Base-by-base conservation (phyloP, 2,888 invertebrate species). In the Agrochola lota region DNA sequence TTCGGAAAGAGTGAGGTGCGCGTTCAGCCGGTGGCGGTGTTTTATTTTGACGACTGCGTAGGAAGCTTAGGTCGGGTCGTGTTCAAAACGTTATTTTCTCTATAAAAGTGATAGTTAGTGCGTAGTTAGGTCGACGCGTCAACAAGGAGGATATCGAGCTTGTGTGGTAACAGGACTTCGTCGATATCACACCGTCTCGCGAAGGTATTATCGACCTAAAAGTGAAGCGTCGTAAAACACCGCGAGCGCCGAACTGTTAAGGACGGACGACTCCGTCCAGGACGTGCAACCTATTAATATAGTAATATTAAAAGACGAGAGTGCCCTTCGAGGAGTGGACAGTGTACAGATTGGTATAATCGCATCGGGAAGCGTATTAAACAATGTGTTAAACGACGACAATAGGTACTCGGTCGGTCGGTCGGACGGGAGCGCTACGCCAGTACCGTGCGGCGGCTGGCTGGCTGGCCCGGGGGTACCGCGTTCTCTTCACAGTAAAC, bases 41-140 rank as follows among this genome's bases (percentile, higher is more conserved):
- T 55, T 62, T 69, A 72, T 71, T 77, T 77, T 40, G 76, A 26
- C 75, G 76, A 64, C 75, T 77, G 77, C 1, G 64, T 78, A 40
- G 62, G 49, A 26, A 66, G 78, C 77, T 67, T 59, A 64, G 79
- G 70, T 62, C 80, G 80, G 80, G 83, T 83, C 79, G 72, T 30
- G 79, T 83, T 83, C 72, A 83, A 81, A 81, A 77, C 76, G 81
- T 77, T 70, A 81, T 77, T 81, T 81, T 80, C 81, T 80, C 80
- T 74, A 82, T 82, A 82, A 69, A 69, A 82, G 26, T 30, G 71
- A 77, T 55, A 68, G 78, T 49, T 43, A 62, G 30, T 7, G 60
- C 7, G 40, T 7, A 79, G 78, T 78, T 78, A 80, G 55, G 80
- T 49, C 73, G 40, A 67, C 40, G 40, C 40, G 68, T 73, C 76